Base-by-base conservation (phyloP, 2,797 vertebrate genomes). In the Falco peregrinus region DNA sequence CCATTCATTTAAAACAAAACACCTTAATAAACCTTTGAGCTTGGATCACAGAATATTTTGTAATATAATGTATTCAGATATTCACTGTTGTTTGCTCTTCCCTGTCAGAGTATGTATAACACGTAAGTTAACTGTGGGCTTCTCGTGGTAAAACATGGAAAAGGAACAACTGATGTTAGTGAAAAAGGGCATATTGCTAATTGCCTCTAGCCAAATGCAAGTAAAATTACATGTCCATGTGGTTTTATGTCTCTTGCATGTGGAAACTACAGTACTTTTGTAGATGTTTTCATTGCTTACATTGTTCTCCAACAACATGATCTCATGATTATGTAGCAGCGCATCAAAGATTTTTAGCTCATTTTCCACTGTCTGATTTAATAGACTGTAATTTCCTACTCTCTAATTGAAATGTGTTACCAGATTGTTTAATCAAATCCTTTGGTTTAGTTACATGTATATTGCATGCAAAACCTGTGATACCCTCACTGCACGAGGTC, bases 291-390 rank as follows among this genome's bases (percentile, higher is more conserved):
- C 45, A 35, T 95, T 60, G 41, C 78, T 95, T 31, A 16, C 15
- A 15, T 28, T 29, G 0, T 73, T 93, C 59, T 6, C 45, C 51
- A 33, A 20, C 79, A 47, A n/a, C n/a, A 2, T 13, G 20, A 75
- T 39, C 39, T 89, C 51, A 29, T 43, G 48, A 80, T 76, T 54
- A 13, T 77, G 54, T 74, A 86, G 61, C 45, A 90, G 64, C 61
- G 86, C 68, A 69, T 85, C 51, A 64, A 54, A 59, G 63, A 48
- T 59, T 89, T 85, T 79, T 82, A 13, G 56, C 29, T 93, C 64
- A 24, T 90, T 95, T 74, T 70, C 88, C 71, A 45, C 54, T 76
- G 35, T 56, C 85, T 87, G 41, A 89, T 85, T 83, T 87, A 95
- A 83, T 86, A 71, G n/a, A 57, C 51, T 81, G 78, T 87, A 70